Evolutionary conservation across 2,113 vertebrate genomes (phyloP).

Genomic region (Camelus dromedarius): DNA sequence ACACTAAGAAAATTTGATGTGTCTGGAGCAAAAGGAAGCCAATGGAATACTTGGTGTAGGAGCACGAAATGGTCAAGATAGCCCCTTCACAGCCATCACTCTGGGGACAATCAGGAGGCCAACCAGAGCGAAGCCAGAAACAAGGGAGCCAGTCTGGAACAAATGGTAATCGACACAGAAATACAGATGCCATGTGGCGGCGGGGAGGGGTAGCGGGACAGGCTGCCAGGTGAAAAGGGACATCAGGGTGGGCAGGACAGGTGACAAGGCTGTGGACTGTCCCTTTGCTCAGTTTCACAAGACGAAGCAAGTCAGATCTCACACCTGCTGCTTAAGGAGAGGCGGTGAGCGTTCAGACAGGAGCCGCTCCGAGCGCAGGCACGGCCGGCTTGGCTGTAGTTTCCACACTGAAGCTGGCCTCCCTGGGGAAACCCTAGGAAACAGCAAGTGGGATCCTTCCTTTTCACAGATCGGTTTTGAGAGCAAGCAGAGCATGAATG

Average conservation of each 20-base stretch:
- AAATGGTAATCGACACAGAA: not conserved
- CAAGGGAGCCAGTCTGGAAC: not conserved
- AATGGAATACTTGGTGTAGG: not conserved
- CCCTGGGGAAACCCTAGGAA: not conserved
- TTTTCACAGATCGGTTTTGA: not conserved
- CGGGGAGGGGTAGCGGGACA: not conserved
- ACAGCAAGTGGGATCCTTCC: not conserved
- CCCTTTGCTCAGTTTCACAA: not conserved
- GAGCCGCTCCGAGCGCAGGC: accelerated
- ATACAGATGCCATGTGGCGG: not conserved
- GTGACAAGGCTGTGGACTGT: not conserved
- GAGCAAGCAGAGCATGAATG: not conserved
- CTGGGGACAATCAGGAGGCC: not conserved
- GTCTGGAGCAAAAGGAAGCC: not conserved
- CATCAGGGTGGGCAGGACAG: too few relatives aligned
- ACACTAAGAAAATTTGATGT: not conserved
- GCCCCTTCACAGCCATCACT: not conserved
- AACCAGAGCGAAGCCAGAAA: not conserved
- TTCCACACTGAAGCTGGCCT: not conserved
- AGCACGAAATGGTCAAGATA: not conserved
- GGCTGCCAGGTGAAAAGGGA: not conserved
- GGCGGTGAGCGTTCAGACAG: too few relatives aligned
- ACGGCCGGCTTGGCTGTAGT: accelerated
- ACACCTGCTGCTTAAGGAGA: not conserved
- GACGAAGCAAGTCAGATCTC: not conserved